Evolutionary conservation across 2,113 vertebrate species (phyloP), one percentile per base, ranked within the genome.

Genomic region (Bothrops jararaca): DNA sequence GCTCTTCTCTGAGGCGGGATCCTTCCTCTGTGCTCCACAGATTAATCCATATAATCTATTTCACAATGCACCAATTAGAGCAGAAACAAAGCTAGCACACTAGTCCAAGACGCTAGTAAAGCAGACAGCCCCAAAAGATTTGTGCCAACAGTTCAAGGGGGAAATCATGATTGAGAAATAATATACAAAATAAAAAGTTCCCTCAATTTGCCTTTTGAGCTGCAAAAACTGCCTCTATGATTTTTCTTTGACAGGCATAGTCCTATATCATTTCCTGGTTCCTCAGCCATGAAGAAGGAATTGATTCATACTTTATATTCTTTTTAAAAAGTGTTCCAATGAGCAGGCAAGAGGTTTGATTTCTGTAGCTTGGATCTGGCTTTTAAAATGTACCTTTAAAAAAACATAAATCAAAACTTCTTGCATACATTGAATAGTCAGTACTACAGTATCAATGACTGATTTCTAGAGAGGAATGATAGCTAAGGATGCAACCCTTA

Each of bases 21-120:
- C 54, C 88, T 93, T 85, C 74, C 89, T 90, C 88, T 85, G 57
- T 60, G 20, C 54, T 48, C 53, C 54, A 58, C 89, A 64, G 48
- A 90, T 53, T 93, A 93, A 93, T 93, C 92, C 89, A 39, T 22
- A 86, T 93, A 93, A 93, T 93, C 80, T 89, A 64, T 52, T 64
- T 24, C 80, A 90, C 89, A 93, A 93, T 86, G 80, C 74, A 90
- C 56, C 89, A 93, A 90, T 90, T 85, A 90, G 92, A 92, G 89
- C 92, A 93, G 89, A 93, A 93, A 90, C 9, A 86, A 90, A 86
- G 13, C n/a, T 48, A 22, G 74, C 26, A 10, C 48, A 39, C 22
- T 48, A 85, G 56, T 54, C 56, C 74, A 90, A 86, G 92, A 86
- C 54, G 45, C 89, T 89, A 52, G 45, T 80, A 64, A 89, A 93